Conservation (phyloP, 2,113 vertebrate species). For the Carassius carassius region DNA sequence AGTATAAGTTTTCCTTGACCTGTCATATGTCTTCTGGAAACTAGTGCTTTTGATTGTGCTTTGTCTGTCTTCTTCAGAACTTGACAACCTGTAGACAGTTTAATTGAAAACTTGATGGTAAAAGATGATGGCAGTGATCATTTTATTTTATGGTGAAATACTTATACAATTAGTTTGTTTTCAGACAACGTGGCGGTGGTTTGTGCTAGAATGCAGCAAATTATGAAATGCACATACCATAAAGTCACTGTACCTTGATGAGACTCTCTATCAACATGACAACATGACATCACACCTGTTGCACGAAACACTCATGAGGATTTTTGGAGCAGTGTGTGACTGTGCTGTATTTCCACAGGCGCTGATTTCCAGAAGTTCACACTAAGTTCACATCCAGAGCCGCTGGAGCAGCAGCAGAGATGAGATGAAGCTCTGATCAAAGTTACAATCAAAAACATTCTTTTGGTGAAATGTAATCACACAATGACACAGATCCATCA, state of each 20-base stretch:
- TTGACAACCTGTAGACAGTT: neutral
- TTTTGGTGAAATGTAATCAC: neutral
- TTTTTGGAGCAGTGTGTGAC: neutral
- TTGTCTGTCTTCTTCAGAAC: neutral
- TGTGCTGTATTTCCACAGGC: neutral
- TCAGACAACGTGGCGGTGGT: neutral
- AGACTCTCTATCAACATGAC: neutral
- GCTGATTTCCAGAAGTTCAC: constrained; percentile 6
- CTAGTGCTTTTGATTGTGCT: too few relatives aligned
- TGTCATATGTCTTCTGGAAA: neutral
- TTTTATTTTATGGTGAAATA: neutral
- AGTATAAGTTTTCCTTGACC: too few relatives aligned
- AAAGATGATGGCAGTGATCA: neutral
- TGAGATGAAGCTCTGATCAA: neutral
- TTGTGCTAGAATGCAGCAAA: neutral
- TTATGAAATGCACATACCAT: neutral
- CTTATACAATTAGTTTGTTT: neutral
- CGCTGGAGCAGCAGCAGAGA: neutral
- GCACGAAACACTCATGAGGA: neutral
- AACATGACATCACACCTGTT: neutral
- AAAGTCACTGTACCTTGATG: neutral
- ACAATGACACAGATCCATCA: neutral
- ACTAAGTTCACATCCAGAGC: neutral
- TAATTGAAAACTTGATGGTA: neutral
- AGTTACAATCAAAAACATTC: neutral